These are phyloP conservation scores for Drosophila pseudotakahashii DNA, from an alignment of 2,888 invertebrate genomes.

Conservation along the genomic window DNA sequence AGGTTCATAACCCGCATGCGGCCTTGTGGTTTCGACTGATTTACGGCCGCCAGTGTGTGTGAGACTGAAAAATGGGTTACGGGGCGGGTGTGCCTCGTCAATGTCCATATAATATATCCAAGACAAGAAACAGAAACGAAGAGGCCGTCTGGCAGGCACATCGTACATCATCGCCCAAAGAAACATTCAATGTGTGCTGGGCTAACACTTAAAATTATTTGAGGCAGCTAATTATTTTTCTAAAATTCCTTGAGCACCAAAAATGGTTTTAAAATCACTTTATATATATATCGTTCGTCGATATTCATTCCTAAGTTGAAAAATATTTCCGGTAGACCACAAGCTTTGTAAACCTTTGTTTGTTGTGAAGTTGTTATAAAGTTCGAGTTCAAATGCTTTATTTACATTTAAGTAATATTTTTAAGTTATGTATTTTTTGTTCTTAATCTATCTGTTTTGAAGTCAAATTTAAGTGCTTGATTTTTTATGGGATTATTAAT, in stretches of 20 bases:
- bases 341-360: too few relatives aligned
- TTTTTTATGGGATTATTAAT: slow-evolving; percentile 6
- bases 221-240: slow-evolving; percentile 4
- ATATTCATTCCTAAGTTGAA: background rate
- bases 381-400: too few relatives aligned
- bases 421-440: background rate
- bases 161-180: slow-evolving; percentile 18
- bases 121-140: background rate
- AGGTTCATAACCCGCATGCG: slow-evolving; percentile 68
- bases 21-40: slow-evolving; percentile 57
- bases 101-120: slow-evolving; percentile 30
- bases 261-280: slow-evolving; percentile 6
- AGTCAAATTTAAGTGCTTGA: too few relatives aligned
- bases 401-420: too few relatives aligned
- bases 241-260: slow-evolving; percentile 17
- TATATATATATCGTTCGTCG: background rate
- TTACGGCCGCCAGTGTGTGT: slow-evolving; percentile 18
- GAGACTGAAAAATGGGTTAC: slow-evolving; percentile 41
- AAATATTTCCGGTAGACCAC: too few relatives aligned
- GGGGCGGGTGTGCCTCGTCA: slow-evolving; percentile 39
- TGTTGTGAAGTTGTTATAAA: too few relatives aligned
- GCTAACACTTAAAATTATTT: slow-evolving; percentile 9
- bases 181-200: background rate
- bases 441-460: too few relatives aligned
- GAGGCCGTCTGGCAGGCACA: slow-evolving; percentile 18